These are phyloP conservation scores for Jaculus jaculus DNA, from an alignment of 2,113 vertebrate genomes.

Conservation along the genomic window DNA sequence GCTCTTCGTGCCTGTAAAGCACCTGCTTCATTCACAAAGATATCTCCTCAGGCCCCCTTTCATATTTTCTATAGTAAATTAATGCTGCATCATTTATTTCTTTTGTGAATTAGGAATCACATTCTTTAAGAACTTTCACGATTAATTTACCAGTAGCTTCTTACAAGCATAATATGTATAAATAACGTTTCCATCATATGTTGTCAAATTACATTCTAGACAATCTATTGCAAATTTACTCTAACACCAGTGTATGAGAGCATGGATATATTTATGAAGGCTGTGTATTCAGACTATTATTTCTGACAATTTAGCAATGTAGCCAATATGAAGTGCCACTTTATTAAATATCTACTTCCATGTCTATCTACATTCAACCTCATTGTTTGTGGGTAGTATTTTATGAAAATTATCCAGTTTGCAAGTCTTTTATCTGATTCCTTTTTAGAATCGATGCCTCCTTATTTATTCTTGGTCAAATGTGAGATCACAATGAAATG, in stretches of 20 bases:
- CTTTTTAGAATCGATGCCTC: no score
- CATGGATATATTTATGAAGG: background rate
- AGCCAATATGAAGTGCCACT: background rate
- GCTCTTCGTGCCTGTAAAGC: no score
- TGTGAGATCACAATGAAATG: no score
- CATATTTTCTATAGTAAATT: background rate
- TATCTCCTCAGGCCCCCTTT: no score
- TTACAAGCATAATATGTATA: background rate
- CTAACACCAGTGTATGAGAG: background rate
- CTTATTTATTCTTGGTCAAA: no score
- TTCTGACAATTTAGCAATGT: background rate
- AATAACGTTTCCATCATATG: background rate
- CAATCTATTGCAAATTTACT: background rate
- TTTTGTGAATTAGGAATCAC: background rate
- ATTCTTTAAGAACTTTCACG: background rate
- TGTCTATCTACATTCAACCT: no score
- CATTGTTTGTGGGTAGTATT: no score
- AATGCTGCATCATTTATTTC: background rate
- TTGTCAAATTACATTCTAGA: background rate
- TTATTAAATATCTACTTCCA: no score
- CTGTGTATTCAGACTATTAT: background rate
- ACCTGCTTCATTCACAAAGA: no score
- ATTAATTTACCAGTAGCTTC: background rate
- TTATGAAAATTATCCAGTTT: no score
- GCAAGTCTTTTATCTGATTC: no score